Conservation (phyloP, 2,888 invertebrate species). For the Ceramica pisi region DNA sequence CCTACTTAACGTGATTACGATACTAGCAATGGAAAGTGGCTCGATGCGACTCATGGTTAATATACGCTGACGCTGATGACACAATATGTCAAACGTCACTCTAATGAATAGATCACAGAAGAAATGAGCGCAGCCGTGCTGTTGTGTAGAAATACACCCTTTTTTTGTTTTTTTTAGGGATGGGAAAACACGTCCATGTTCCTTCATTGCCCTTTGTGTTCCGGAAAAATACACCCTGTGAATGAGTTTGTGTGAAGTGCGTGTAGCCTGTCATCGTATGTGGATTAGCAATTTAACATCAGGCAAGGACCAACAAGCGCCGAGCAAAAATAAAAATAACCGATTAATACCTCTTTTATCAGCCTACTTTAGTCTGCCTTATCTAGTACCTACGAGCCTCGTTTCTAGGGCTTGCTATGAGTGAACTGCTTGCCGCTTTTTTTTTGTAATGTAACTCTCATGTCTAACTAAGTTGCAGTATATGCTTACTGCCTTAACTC, state of each 20-base stretch:
- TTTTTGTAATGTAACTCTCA: background rate
- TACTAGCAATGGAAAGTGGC: slow-evolving; percentile 33
- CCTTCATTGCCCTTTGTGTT: too few species aligned
- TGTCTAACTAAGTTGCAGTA: slow-evolving; percentile 23
- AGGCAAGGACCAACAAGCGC: too few species aligned
- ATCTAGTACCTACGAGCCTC: background rate
- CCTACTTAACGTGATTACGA: slow-evolving; percentile 45
- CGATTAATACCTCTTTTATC: too few species aligned
- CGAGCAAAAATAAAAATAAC: too few species aligned
- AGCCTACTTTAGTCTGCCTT: too few species aligned
- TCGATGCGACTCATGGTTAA: slow-evolving; percentile 12
- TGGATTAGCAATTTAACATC: background rate
- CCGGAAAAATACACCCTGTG: background rate
- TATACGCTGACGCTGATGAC: slow-evolving; percentile 4
- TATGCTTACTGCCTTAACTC: slow-evolving; percentile 10
- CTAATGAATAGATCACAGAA: slow-evolving; percentile 49
- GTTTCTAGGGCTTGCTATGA: background rate
- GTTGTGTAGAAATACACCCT: background rate
- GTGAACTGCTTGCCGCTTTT: background rate
- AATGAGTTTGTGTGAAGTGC: background rate
- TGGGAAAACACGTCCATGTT: too few species aligned
- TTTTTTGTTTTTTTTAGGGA: too few species aligned
- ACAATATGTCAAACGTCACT: slow-evolving; percentile 34
- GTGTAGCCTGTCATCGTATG: background rate
- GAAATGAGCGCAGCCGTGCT: background rate